Percentiles rank a stretch among this genome's conserved stretches.
Evolutionary conservation across 2,797 vertebrate species (phyloP).

Genomic region (Poecile montanus): DNA sequence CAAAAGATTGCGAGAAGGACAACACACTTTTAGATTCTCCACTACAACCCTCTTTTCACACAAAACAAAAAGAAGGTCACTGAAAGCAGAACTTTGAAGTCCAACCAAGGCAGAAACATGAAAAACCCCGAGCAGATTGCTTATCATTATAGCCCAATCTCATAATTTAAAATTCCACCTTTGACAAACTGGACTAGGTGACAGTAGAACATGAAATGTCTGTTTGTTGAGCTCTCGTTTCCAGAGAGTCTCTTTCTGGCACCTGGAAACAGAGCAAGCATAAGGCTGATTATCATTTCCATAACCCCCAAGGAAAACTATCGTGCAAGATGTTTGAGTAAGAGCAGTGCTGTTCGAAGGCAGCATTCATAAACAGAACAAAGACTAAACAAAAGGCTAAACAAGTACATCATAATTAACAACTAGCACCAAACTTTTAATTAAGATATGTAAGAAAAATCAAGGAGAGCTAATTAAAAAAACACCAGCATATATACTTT

Average conservation of each 20-base stretch:
- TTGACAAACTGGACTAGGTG: neutral
- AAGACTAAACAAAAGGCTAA: conserved; percentile 61
- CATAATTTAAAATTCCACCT: neutral
- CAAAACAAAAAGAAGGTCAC: neutral
- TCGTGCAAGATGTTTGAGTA: conserved; percentile 56
- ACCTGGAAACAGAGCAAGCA: conserved; percentile 63
- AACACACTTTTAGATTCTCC: neutral
- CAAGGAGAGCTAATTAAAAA: conserved; percentile 47
- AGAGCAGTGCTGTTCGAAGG: conserved; percentile 38
- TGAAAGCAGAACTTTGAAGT: neutral
- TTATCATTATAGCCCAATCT: neutral
- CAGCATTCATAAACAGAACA: conserved; percentile 67
- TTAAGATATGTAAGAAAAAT: conserved; percentile 56
- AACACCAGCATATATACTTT: neutral
- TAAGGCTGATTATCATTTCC: conserved; percentile 66
- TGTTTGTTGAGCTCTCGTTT: conserved; percentile 35
- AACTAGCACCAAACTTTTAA: conserved; percentile 57
- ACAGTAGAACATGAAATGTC: neutral
- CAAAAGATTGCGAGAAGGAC: neutral
- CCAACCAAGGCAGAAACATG: neutral
- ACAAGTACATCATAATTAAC: conserved; percentile 61
- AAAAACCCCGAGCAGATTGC: neutral
- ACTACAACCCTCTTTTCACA: neutral
- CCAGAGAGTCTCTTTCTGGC: conserved; percentile 38
- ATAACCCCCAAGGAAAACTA: conserved; percentile 63